These are phyloP conservation scores for Brenthis hecate DNA, from an alignment of 2,888 invertebrate species.

Conservation along the genomic window DNA sequence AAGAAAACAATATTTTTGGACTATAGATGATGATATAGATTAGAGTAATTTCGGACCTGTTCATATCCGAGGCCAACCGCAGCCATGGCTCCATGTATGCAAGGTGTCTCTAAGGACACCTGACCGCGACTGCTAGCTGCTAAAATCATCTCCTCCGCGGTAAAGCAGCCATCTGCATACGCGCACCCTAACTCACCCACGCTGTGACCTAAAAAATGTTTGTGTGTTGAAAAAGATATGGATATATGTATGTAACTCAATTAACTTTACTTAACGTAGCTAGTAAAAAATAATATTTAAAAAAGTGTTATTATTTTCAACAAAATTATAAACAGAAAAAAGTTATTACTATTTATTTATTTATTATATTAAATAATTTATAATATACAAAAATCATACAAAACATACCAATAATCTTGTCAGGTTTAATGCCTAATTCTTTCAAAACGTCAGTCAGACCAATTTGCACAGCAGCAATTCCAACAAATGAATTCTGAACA, in stretches of 20 bases:
- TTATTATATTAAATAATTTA: too few species aligned
- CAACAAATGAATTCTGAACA: slow-evolving; percentile 87
- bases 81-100: slow-evolving; percentile 92
- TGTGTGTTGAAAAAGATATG: too few species aligned
- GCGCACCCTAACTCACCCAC: slow-evolving; percentile 97
- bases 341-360: too few species aligned
- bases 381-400: too few species aligned
- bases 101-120: slow-evolving; percentile 85
- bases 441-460: slow-evolving; percentile 70
- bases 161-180: slow-evolving; percentile 95
- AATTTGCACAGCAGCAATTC: slow-evolving; percentile 87
- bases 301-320: too few species aligned
- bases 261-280: too few species aligned
- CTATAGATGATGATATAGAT: too few species aligned
- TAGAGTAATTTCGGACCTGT: slow-evolving; percentile 56
- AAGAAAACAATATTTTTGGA: too few species aligned
- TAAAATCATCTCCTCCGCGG: slow-evolving; percentile 91
- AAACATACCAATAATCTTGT: slow-evolving; percentile 87
- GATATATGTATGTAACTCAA: too few species aligned
- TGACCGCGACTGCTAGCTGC: slow-evolving; percentile 90
- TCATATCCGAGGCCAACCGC: slow-evolving; percentile 87
- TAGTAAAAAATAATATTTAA: too few species aligned
- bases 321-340: too few species aligned
- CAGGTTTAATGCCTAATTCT: slow-evolving; percentile 84
- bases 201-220: slow-evolving; percentile 87